Evolutionary conservation across 2,113 vertebrate genomes (phyloP), one percentile per base, ranked within the genome.

Genomic region (Leiothrix lutea): DNA sequence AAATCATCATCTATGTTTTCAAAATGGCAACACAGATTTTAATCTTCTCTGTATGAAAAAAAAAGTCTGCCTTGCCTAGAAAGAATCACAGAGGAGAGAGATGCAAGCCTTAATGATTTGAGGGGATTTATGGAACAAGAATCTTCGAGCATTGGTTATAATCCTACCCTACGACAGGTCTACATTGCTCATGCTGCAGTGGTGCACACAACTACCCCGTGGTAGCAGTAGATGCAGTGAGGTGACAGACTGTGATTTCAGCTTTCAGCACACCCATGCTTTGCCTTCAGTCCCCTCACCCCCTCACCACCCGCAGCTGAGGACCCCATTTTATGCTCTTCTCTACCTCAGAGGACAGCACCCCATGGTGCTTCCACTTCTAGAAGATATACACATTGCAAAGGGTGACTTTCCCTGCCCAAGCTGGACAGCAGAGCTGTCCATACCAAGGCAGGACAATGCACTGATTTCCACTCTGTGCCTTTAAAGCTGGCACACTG

Each of bases 141-240:
- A 35, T 24, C 8, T 33, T 26, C 11, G 8, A 48, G 26, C 7
- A 12, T 0, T 28, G 23, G 10, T 57, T 53, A 54, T 18, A 80
- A 60, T 21, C 40, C 22, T 40, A 25, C 29, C 48, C 29, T 33
- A 7, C 0, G 0, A 33, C 0, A 67, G 25, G 13, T 17, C 18
- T 20, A 23, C 18, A 3, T 0, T 18, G 62, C 18, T 80, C 12
- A 16, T 8, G 38, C 67, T 56, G 51, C 67, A 65, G 13, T 6
- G 56, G 23, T 1, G 3, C 12, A 50, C 33, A 38, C 31, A 79
- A 7, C n/a, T 47, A 31, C 40, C n/a, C 40, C 0, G 0, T 11
- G 53, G 47, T 2, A 66, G 48, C 54, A 70, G 16, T 2, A 38
- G 26, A 40, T 6, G 40, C 40, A 86, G 33, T 0, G 1, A 72